These are phyloP conservation scores for Rhea americana DNA, from an alignment of 2,113 vertebrate genomes.

Conservation along the genomic window DNA sequence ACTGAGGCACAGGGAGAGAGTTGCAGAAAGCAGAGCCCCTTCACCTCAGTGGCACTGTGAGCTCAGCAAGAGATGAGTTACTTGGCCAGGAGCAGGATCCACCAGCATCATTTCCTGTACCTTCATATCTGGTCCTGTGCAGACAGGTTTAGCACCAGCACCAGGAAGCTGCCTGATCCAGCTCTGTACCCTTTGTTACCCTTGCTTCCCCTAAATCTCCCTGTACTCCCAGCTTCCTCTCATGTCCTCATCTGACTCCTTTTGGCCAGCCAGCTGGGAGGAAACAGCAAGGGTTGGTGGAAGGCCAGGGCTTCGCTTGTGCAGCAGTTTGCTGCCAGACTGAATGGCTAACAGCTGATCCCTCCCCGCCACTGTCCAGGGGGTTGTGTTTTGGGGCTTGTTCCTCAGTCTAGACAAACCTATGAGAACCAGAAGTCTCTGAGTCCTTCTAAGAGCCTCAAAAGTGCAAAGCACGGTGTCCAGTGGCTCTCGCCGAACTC, in stretches of 20 bases:
- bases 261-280: conserved; percentile 50
- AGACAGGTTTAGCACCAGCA: neutral
- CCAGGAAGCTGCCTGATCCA: rapidly evolving
- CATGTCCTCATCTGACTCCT: conserved; percentile 67
- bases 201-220: neutral
- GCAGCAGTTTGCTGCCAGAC: conserved; percentile 50
- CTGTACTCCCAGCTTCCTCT: neutral
- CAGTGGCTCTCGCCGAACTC: neutral
- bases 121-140: rapidly evolving
- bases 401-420: conserved; percentile 8
- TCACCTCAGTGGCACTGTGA: neutral
- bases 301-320: conserved; percentile 49
- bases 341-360: neutral
- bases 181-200: neutral
- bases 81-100: rapidly evolving
- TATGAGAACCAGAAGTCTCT: neutral
- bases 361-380: neutral
- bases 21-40: neutral
- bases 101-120: rapidly evolving
- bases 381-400: neutral
- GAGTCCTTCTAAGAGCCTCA: neutral
- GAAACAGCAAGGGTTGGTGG: conserved; percentile 55
- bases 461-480: neutral
- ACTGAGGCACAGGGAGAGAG: neutral
- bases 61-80: too few relatives aligned